A percentile compares a stretch with the other conserved stretches of the same genome.
Evolutionary conservation across 2,888 invertebrate species (phyloP).

Genomic region (Agriopis marginaria): DNA sequence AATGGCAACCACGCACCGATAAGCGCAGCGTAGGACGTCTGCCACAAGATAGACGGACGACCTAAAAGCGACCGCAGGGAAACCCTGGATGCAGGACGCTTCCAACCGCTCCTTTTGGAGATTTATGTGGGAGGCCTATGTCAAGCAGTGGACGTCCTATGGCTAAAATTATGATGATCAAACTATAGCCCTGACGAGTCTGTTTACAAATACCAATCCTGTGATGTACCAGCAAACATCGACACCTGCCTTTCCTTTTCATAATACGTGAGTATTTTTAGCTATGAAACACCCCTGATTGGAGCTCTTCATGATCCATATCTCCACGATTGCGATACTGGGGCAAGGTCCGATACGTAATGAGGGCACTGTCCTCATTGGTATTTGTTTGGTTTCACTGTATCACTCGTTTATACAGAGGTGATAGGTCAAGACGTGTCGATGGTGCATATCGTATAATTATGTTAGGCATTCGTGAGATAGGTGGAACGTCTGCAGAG

Average conservation of each 20-base stretch:
- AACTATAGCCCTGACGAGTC: constrained; percentile 2
- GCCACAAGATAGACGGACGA: too few species aligned
- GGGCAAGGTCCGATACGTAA: constrained; percentile 54
- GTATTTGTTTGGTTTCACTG: constrained; percentile 54
- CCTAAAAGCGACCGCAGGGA: too few species aligned
- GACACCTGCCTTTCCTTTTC: constrained; percentile 18
- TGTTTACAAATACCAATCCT: constrained; percentile 44
- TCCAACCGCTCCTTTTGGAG: too few species aligned
- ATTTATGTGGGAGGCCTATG: too few species aligned
- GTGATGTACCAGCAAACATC: constrained; percentile 11
- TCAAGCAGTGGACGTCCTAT: too few species aligned
- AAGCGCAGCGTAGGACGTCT: too few species aligned
- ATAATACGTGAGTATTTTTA: constrained; percentile 22
- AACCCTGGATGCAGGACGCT: too few species aligned
- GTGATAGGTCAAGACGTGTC: constrained; percentile 39
- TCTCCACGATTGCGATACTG: constrained; percentile 42
- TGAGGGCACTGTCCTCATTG: constrained; percentile 52
- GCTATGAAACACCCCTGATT: constrained; percentile 18
- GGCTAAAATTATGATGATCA: too few species aligned
- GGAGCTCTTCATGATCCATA: constrained; percentile 10
- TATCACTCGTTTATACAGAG: constrained; percentile 49
- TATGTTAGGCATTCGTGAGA: constrained; percentile 9
- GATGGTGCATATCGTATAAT: constrained; percentile 1
- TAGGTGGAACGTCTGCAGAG: constrained; percentile 2
- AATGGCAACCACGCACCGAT: too few species aligned